phyloP scores from a whole-genome alignment of 2,113 vertebrate genomes.

The Festucalex cinctus region DNA sequence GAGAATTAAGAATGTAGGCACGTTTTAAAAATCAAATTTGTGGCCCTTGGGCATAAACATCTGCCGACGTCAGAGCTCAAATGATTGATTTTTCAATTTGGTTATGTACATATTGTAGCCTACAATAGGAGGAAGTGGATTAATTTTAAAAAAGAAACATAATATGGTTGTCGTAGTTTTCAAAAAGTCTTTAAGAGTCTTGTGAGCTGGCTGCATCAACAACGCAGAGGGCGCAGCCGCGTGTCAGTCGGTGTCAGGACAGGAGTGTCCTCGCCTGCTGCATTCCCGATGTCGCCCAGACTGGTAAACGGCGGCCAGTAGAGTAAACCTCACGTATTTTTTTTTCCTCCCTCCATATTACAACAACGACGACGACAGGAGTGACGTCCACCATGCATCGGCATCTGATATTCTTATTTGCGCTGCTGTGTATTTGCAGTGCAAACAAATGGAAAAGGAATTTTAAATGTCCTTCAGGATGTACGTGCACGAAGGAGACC shows the following conservation, averaged over 20 bases:
- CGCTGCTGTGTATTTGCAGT: slow-evolving; percentile 42
- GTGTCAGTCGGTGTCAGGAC: background rate
- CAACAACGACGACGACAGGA: background rate
- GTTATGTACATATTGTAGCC: too few species aligned
- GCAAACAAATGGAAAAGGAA: slow-evolving; percentile 66
- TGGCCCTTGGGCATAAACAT: too few species aligned
- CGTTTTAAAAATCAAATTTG: too few species aligned
- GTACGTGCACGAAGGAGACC: slow-evolving; percentile 89
- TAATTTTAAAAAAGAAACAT: too few species aligned
- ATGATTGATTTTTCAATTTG: too few species aligned
- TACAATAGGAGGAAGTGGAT: too few species aligned
- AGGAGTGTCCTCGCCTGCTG: background rate
- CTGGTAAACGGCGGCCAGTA: background rate
- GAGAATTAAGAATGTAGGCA: too few species aligned
- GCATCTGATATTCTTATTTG: slow-evolving; percentile 29
- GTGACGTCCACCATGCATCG: slow-evolving; percentile 40
- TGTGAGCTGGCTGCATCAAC: background rate
- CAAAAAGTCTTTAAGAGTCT: background rate
- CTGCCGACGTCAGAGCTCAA: too few species aligned
- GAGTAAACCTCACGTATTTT: background rate
- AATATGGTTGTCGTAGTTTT: background rate
- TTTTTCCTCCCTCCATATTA: too few species aligned
- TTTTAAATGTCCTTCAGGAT: slow-evolving; percentile 84
- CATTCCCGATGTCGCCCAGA: background rate
- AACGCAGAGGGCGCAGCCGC: background rate